Percentiles rank a stretch among this genome's conserved stretches.
These are phyloP conservation scores for Jaculus jaculus DNA, from an alignment of 2,113 vertebrate species.

Conservation along the genomic window DNA sequence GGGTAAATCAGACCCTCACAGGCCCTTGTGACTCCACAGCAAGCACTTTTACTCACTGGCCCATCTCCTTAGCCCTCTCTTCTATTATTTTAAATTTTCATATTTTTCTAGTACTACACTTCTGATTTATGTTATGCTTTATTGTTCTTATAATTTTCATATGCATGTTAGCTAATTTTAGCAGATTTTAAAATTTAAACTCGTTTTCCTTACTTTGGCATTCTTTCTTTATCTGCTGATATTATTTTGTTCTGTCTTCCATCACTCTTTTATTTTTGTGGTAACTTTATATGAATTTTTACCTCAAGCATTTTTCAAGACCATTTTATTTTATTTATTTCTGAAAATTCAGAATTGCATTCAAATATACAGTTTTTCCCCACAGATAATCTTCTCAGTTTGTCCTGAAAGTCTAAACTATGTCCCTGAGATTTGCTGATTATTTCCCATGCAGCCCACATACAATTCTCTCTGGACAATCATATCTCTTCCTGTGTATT, in stretches of 20 bases:
- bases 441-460: not conserved
- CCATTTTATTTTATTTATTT: not conserved
- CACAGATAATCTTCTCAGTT: not conserved
- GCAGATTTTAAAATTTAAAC: not conserved
- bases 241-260: not conserved
- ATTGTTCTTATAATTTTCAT: not conserved
- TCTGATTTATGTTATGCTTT: not conserved
- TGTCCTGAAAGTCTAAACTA: not conserved
- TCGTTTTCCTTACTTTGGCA: not conserved
- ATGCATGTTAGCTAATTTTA: not conserved
- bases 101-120: not conserved
- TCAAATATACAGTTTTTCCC: not conserved
- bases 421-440: not conserved
- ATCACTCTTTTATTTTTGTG: not conserved
- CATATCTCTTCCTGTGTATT: not conserved
- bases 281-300: not conserved
- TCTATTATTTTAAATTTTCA: too few species aligned
- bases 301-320: not conserved
- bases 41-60: too few species aligned
- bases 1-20: too few species aligned
- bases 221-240: not conserved
- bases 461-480: not conserved
- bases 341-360: not conserved
- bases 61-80: too few species aligned
- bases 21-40: too few species aligned